Conservation (phyloP, 2,113 vertebrate species). For the Antennarius striatus region DNA sequence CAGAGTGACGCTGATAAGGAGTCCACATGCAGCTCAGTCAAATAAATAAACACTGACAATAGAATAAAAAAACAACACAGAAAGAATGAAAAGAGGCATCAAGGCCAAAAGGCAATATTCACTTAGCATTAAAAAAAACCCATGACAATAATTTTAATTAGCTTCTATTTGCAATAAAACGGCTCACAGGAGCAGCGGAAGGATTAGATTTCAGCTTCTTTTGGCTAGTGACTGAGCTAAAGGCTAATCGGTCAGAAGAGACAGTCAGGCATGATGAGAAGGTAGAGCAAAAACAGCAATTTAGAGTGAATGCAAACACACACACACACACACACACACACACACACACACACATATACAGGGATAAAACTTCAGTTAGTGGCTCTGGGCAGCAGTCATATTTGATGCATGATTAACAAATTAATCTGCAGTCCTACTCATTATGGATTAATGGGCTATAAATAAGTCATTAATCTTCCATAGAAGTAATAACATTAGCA, state of each 20-base stretch:
- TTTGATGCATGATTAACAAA: conserved; percentile 73
- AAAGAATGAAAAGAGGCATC: not conserved
- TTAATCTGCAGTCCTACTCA: conserved; percentile 70
- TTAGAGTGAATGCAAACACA: conserved; percentile 1
- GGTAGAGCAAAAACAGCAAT: conserved; percentile 1
- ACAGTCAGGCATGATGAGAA: conserved; percentile 28
- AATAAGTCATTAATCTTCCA: conserved; percentile 69
- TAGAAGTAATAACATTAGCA: conserved; percentile 70
- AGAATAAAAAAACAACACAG: conserved; percentile 21
- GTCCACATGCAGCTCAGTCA: conserved; percentile 4
- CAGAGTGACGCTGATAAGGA: conserved; percentile 3
- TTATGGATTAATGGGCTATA: conserved; percentile 72
- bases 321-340: conserved; percentile 16
- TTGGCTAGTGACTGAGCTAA: conserved; percentile 29
- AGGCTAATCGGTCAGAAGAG: conserved; percentile 44
- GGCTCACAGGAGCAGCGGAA: conserved; percentile 10
- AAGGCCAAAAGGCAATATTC: conserved; percentile 4
- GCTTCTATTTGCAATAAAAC: conserved; percentile 26
- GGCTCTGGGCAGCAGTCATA: conserved; percentile 51
- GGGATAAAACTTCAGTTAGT: conserved; percentile 39
- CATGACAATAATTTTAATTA: conserved; percentile 11
- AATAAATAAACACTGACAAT: conserved; percentile 6
- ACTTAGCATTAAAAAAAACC: conserved; percentile 17
- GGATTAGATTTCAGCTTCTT: conserved; percentile 43
- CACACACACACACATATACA: conserved; percentile 14